phyloP scores from a whole-genome alignment of 2,113 vertebrate genomes.

The Atrichornis clamosus region DNA sequence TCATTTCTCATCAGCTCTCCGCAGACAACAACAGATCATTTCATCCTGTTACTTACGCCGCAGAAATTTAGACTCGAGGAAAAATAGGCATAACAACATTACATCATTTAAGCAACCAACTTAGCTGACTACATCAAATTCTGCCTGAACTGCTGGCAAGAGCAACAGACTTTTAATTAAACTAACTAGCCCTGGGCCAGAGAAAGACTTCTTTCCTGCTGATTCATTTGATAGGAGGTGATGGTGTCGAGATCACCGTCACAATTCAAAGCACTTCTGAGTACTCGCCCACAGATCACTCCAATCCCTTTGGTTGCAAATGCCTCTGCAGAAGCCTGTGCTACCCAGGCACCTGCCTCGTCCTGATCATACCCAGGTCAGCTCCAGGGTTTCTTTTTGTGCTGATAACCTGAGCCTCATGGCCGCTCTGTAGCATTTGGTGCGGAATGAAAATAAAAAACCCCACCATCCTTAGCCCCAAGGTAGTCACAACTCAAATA shows the following conservation, averaged over 20 bases:
- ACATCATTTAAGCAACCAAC: background rate
- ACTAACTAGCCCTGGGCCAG: background rate
- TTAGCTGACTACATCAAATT: background rate
- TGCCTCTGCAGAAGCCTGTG: background rate
- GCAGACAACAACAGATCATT: background rate
- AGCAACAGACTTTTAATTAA: conserved; percentile 8
- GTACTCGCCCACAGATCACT: background rate
- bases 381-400: background rate
- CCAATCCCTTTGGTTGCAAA: background rate
- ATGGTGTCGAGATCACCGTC: background rate
- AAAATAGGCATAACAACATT: background rate
- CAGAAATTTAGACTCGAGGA: background rate
- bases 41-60: background rate
- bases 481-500: accelerated
- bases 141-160: background rate
- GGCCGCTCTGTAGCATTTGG: background rate
- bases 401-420: accelerated
- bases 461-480: background rate
- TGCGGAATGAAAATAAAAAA: background rate
- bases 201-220: background rate
- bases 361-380: accelerated
- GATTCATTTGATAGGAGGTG: background rate
- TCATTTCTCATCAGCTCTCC: background rate
- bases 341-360: background rate
- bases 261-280: background rate